Conservation (phyloP, 2,888 invertebrate genomes). For the Eurytoma californica region DNA sequence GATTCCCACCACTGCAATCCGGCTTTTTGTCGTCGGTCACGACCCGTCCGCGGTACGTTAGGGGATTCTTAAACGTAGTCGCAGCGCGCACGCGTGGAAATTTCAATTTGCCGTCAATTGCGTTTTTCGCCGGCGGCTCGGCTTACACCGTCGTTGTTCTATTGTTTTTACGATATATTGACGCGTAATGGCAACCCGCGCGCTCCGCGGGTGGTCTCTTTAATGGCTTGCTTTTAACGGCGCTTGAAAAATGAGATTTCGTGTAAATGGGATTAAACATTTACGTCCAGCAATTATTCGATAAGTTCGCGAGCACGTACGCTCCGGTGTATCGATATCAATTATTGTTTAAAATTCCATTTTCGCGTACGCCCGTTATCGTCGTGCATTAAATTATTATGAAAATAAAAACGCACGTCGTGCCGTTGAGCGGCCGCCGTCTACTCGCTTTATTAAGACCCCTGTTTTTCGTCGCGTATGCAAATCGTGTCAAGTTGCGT, state of each 20-base stretch:
- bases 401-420: too few species aligned
- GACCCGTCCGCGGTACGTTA: not conserved
- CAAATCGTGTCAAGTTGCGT: slow-evolving; percentile 24
- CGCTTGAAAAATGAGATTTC: not conserved
- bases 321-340: too few species aligned
- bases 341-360: too few species aligned
- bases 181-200: slow-evolving; percentile 24
- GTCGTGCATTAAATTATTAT: too few species aligned
- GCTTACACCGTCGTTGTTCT: not conserved
- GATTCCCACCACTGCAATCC: slow-evolving; percentile 36
- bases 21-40: not conserved
- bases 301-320: too few species aligned
- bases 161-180: slow-evolving; percentile 31
- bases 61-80: slow-evolving; percentile 16
- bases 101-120: slow-evolving; percentile 34
- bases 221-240: slow-evolving; percentile 14
- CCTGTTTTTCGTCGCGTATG: not conserved
- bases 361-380: too few species aligned
- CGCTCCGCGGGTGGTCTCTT: too few species aligned
- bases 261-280: too few species aligned
- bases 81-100: slow-evolving; percentile 14
- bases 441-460: too few species aligned
- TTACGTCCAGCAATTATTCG: too few species aligned
- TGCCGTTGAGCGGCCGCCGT: too few species aligned
- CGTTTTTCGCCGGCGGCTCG: slow-evolving; percentile 13